Conservation (phyloP, 2,113 vertebrate genomes). For the Benitochromis conjunctus region DNA sequence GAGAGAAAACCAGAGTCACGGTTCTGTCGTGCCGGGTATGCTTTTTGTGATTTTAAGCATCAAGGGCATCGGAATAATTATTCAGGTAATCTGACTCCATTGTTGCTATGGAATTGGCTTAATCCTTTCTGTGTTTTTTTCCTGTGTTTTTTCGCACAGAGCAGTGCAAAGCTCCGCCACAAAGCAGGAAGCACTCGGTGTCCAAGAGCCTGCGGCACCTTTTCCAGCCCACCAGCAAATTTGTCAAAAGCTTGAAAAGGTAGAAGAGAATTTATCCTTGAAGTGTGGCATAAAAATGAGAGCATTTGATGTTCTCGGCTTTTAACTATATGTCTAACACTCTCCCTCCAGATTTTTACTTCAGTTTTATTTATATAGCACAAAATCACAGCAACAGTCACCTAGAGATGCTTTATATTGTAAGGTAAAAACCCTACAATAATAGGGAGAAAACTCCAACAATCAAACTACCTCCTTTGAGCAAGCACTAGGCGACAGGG, state of each 20-base stretch:
- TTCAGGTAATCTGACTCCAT: not conserved
- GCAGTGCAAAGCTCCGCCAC: constrained; percentile 80
- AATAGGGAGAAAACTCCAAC: not conserved
- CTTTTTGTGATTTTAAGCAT: not conserved
- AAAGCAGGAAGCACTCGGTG: constrained; percentile 86
- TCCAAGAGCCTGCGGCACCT: constrained; percentile 91
- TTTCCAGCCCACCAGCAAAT: constrained; percentile 87
- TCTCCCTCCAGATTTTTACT: not conserved
- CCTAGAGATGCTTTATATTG: not conserved
- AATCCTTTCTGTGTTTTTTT: not conserved
- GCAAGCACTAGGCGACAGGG: not conserved
- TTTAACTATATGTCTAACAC: not conserved
- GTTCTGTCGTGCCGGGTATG: not conserved
- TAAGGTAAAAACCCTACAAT: not conserved
- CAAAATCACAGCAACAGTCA: not conserved
- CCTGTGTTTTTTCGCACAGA: constrained; percentile 65
- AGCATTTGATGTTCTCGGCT: not conserved
- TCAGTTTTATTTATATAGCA: not conserved
- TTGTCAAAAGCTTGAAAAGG: constrained; percentile 88
- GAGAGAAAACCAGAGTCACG: not conserved
- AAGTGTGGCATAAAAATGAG: not conserved
- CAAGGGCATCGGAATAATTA: not conserved
- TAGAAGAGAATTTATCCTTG: constrained; percentile 26
- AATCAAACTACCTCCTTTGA: not conserved
- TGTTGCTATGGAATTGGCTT: not conserved